phyloP scores from a whole-genome alignment of 1,140 invertebrate genomes.

The Bombus pyrosoma region DNA sequence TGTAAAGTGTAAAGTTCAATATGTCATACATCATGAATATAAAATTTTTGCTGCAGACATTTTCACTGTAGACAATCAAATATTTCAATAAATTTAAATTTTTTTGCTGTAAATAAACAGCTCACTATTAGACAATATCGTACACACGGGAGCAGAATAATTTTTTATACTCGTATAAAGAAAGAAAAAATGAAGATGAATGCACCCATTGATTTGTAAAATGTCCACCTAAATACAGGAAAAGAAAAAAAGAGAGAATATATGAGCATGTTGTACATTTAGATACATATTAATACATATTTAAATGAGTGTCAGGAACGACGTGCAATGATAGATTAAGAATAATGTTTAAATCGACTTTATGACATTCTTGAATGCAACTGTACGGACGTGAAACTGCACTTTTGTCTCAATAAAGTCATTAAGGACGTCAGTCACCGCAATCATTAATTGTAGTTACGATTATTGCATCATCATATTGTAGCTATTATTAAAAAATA shows the following conservation, averaged over 20 bases:
- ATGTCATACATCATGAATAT: not conserved
- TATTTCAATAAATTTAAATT: constrained; percentile 20
- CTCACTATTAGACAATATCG: not conserved
- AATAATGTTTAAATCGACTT: constrained; percentile 42
- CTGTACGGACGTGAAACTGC: constrained; percentile 16
- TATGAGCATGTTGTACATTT: not conserved
- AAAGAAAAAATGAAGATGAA: constrained; percentile 49
- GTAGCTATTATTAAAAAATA: no score
- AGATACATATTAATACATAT: not conserved
- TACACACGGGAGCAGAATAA: not conserved
- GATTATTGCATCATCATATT: not conserved
- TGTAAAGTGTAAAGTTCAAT: not conserved
- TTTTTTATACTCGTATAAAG: constrained; percentile 14
- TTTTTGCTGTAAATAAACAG: not conserved
- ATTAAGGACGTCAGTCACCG: not conserved
- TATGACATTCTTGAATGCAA: not conserved
- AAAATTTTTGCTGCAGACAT: not conserved
- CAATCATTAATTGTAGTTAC: not conserved
- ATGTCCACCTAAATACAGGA: not conserved
- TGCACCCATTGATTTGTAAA: constrained; percentile 39
- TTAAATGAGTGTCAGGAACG: constrained; percentile 4
- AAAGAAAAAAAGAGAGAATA: not conserved
- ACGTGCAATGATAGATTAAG: constrained; percentile 53
- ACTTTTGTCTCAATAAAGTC: not conserved
- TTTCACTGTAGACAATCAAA: constrained; percentile 3